Evolutionary conservation across 1,140 invertebrate species (phyloP), one percentile per base, ranked within the genome.

Genomic region (Panulirus ornatus): DNA sequence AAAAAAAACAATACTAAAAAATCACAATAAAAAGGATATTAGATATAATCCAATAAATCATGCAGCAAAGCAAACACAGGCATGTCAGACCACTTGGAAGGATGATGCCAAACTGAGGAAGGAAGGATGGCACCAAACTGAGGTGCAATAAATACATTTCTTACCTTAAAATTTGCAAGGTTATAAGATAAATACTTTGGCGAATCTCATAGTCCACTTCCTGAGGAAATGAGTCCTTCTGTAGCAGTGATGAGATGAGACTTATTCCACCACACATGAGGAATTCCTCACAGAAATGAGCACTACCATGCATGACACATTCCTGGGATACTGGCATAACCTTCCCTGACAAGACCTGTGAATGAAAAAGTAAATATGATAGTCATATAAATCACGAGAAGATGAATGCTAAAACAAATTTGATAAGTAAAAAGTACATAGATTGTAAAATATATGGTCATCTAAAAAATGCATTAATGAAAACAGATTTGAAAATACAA

Each of bases 111-210:
- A n/a, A n/a, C n/a, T n/a, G n/a, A n/a, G n/a, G n/a, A n/a, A n/a
- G n/a, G n/a, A n/a, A n/a, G n/a, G n/a, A n/a, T n/a, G n/a, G n/a
- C n/a, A n/a, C n/a, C n/a, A n/a, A n/a, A n/a, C n/a, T n/a, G n/a
- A n/a, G n/a, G n/a, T n/a, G n/a, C n/a, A 51, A 27, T 79, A 79
- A 51, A 19, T 5, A 40, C 14, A 54, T 22, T 34, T 51, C 79
- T 90, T 90, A 95, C 93, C 94, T 94, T 40, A 94, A 93, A 76
- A 95, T 93, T 91, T 95, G 94, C 14, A 95, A 92, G 88, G 94
- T 94, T 40, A 95, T 94, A 58, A 94, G 93, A 92, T 95, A 95
- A 78, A 94, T 94, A 34, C 93, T 94, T 88, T 95, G 95, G 70
- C 94, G 93, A 51, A 94, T 94, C 58, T 94, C 93, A 92, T 95